phyloP scores from a whole-genome alignment of 2,113 vertebrate genomes.

The Paratilapia polleni region DNA sequence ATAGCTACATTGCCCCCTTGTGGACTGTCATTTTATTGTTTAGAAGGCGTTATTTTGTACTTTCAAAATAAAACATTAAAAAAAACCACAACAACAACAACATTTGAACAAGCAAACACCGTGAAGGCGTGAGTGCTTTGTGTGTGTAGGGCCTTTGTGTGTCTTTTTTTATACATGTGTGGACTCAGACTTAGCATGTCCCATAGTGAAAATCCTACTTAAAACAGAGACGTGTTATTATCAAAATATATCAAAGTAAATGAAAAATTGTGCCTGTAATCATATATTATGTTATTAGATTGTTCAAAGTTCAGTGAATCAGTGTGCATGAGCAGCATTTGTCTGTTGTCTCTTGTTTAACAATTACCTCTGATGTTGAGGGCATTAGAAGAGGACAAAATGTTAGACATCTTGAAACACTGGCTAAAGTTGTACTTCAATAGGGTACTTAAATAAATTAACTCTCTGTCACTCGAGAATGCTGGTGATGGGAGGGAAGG shows the following conservation, averaged over 20 bases:
- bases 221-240: neutral
- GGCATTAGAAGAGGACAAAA: neutral
- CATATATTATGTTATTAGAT: neutral
- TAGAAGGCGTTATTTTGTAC: neutral
- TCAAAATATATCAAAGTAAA: neutral
- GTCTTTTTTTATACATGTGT: neutral
- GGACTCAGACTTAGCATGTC: neutral
- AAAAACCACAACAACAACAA: too few species aligned
- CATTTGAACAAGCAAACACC: neutral
- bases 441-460: neutral
- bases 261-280: neutral
- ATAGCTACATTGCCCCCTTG: conserved; percentile 70
- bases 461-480: conserved; percentile 7
- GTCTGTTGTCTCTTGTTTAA: neutral
- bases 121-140: neutral
- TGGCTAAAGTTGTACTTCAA: neutral
- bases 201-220: neutral
- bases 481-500: neutral
- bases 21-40: conserved; percentile 40
- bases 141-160: neutral
- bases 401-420: conserved; percentile 4
- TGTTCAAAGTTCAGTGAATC: neutral
- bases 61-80: neutral
- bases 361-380: neutral
- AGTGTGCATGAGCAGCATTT: neutral